Base-by-base conservation (phyloP, 2,797 vertebrate species). In the Naso thynnoides region DNA sequence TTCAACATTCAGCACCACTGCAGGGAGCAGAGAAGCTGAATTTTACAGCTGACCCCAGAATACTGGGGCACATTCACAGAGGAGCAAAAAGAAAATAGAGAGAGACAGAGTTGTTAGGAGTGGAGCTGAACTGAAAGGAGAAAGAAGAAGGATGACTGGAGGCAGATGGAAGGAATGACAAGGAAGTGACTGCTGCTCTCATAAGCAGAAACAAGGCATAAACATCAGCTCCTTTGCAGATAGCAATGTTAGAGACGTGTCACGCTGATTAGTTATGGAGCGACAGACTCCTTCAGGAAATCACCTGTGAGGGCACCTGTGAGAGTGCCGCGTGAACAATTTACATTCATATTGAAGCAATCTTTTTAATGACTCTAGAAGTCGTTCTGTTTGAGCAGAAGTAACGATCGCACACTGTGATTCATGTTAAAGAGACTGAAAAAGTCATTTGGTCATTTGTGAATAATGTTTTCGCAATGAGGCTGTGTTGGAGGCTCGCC, bases 241-340 rank as follows among this genome's bases (percentile, higher is more conserved):
- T 0, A 33, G 38, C 23, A 38, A 47, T 18, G 24, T 73, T 42
- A 33, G 48, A 68, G 18, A 75, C 1, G 19, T 45, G 61, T 64
- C 33, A 26, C 0, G 1, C 33, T 50, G 55, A 76, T 82, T 76
- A 81, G 74, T 71, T 76, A 77, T 67, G 31, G 23, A 71, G 67
- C 21, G 72, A 65, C 50, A 57, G 31, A 48, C 21, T 49, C 70
- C 70, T 79, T 69, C 10, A 70, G 69, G 70, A 80, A 77, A 76
- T 81, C 50, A 84, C 75, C 70, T 84, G 79, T 72, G 55, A 73
- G 55, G 39, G 69, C 70, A 76, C 3, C 10, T 53, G 62, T 63
- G 19, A 45, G 33, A 52, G 60, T 36, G 52, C 44, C 53, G 42
- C 26, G 16, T n/a, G 7, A 3, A 4, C 2, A 13, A 55, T 71